Evolutionary conservation across 2,113 vertebrate genomes (phyloP), one percentile per base, ranked within the genome.

Genomic region (Podocnemis expansa): DNA sequence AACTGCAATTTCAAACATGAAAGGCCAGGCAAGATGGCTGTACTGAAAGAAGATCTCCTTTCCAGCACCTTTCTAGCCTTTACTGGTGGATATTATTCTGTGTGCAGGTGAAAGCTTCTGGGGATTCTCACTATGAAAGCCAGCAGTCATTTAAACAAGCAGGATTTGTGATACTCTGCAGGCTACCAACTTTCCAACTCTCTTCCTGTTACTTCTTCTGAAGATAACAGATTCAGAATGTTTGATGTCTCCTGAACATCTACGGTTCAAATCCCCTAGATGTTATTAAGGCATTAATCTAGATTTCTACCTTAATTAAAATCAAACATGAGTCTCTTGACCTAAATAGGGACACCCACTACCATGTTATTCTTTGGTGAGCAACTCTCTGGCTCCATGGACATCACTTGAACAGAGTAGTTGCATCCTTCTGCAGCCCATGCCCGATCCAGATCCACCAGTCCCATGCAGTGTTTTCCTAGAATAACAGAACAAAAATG

Each of bases 281-380:
- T 85, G 58, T 91, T 93, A 80, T 91, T 47, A 87, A n/a, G 2
- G 24, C n/a, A 86, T 92, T 87, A 89, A 84, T 87, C 31, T 43
- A 3, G 67, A 94, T 29, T 85, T 89, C 82, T 27, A 85, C 85
- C 87, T 90, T 76, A 41, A 89, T 93, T 90, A 89, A 87, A 93
- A 93, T 67, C 6, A 11, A 84, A 83, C 13, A 47, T n/a, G 82
- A 88, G 10, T 75, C 80, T 91, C 84, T 78, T 83, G 29, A 49
- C 88, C 87, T 98, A 98, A 84, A 93, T 0, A 34, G 98, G 98
- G 89, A 97, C 92, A 21, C 98, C 99, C 86, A 99, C 98, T 78
- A 99, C 96, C 99, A 99, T 98, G 98, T 99, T 99, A 97, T 99
- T 99, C 97, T 99, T 99, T 21, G 99, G 99, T 55, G 99, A 99